Evolutionary conservation across 2,113 vertebrate genomes (phyloP).

Genomic region (Vombatus ursinus): DNA sequence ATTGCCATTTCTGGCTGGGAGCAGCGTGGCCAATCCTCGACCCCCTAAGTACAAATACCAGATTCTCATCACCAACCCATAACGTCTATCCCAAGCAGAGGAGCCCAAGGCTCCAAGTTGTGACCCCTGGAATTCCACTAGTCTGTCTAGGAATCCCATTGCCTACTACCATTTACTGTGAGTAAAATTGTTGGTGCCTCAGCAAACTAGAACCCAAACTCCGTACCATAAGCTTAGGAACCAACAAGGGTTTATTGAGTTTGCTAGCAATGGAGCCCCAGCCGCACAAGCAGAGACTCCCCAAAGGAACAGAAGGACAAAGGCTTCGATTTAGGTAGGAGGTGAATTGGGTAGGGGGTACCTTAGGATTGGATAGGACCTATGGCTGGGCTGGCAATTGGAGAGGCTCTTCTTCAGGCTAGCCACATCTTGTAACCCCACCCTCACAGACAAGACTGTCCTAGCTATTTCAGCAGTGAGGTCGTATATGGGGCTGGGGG

Average conservation of each 20-base stretch:
- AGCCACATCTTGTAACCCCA: background rate
- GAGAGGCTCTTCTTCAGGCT: background rate
- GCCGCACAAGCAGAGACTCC: background rate
- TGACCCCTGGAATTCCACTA: background rate
- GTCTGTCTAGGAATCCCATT: background rate
- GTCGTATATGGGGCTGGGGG: too few relatives aligned
- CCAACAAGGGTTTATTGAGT: background rate
- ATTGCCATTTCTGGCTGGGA: background rate
- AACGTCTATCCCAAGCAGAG: too few relatives aligned
- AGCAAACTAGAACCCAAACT: background rate
- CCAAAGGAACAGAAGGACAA: background rate
- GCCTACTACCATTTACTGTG: background rate
- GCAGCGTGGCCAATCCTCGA: too few relatives aligned
- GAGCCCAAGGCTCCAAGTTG: background rate
- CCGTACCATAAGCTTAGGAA: background rate
- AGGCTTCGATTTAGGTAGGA: background rate
- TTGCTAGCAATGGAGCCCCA: background rate
- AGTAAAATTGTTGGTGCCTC: background rate
- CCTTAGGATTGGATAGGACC: background rate
- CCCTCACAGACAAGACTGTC: too few relatives aligned
- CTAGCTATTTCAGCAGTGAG: background rate
- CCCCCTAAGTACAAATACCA: too few relatives aligned
- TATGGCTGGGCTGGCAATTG: background rate
- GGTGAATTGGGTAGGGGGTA: background rate
- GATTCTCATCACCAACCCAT: too few relatives aligned